A percentile compares a stretch with the other conserved stretches of the same genome.
These are phyloP conservation scores for Ciconia stormi DNA, from an alignment of 2,113 vertebrate genomes.

Conservation along the genomic window DNA sequence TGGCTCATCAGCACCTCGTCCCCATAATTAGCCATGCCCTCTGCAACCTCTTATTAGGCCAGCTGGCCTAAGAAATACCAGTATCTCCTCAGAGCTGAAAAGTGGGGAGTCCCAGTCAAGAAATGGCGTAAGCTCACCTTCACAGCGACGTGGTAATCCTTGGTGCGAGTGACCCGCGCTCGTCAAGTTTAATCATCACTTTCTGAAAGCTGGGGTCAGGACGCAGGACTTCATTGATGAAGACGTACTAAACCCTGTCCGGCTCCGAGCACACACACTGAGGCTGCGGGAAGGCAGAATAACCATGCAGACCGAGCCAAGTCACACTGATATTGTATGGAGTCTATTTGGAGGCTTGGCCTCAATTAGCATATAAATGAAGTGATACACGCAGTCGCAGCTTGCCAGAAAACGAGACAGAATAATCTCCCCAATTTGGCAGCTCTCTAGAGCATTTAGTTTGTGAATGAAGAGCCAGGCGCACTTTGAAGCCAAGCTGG, in stretches of 20 bases:
- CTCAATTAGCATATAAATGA: conserved; percentile 62
- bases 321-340: not conserved
- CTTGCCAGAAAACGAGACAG: conserved; percentile 8
- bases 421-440: conserved; percentile 39
- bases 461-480: conserved; percentile 42
- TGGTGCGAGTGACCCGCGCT: accelerated
- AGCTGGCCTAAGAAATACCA: not conserved
- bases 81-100: not conserved
- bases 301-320: not conserved
- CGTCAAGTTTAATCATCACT: accelerated
- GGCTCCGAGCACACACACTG: not conserved
- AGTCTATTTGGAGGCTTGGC: conserved; percentile 41
- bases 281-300: conserved; percentile 11
- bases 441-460: conserved; percentile 4
- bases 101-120: not conserved
- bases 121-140: not conserved
- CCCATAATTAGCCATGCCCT: not conserved
- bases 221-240: not conserved
- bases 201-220: not conserved
- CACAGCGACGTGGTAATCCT: not conserved
- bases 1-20: accelerated
- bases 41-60: not conserved
- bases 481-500: not conserved
- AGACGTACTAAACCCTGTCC: not conserved
- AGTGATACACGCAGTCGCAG: not conserved